A percentile compares a stretch with the other conserved stretches of the same genome.
Conservation (phyloP, 1,140 invertebrate species). For the Acromyrmex heyeri region DNA sequence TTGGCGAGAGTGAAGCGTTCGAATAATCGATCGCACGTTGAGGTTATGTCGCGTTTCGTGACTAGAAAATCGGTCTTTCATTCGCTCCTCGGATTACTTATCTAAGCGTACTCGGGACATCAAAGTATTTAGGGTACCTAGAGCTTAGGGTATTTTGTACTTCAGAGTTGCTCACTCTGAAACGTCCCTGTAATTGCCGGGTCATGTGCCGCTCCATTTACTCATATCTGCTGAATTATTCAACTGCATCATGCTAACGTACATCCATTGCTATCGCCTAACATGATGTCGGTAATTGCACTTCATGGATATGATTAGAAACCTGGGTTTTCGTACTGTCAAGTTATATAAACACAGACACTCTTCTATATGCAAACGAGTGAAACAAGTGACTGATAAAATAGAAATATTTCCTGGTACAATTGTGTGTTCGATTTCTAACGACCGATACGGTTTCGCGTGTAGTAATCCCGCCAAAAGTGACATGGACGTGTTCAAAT, state of each 20-base stretch:
- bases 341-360: background rate
- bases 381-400: too few species aligned
- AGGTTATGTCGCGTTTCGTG: background rate
- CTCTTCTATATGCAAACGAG: background rate
- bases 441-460: background rate
- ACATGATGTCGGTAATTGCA: background rate
- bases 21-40: background rate
- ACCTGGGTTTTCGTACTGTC: background rate
- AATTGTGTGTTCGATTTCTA: background rate
- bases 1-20: background rate
- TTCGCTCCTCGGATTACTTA: background rate
- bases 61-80: background rate
- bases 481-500: conserved; percentile 85
- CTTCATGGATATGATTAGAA: background rate
- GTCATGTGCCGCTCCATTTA: background rate
- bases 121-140: too few species aligned
- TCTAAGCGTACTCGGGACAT: too few species aligned
- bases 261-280: too few species aligned
- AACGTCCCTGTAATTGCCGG: background rate
- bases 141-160: background rate
- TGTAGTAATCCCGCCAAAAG: background rate
- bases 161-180: background rate
- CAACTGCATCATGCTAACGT: background rate
- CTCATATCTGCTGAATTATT: background rate
- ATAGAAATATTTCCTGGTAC: background rate